Conservation (phyloP, 2,797 vertebrate genomes). For the Lepilemur septentrionalis region DNA sequence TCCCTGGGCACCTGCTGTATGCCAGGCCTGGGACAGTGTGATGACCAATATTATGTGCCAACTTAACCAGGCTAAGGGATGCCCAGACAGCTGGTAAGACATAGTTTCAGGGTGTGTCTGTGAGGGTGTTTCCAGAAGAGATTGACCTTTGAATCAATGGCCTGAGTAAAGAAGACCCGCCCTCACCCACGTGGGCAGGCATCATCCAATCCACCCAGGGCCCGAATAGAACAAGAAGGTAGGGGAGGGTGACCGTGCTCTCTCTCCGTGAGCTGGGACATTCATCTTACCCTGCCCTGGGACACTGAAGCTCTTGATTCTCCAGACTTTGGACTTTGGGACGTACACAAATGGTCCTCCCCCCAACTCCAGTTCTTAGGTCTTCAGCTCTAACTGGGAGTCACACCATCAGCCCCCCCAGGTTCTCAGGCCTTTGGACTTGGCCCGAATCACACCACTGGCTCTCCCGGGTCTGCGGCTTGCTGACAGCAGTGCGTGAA, state of each 20-base stretch:
- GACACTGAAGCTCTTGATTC: not conserved
- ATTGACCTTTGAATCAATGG: not conserved
- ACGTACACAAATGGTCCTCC: not conserved
- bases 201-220: not conserved
- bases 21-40: not conserved
- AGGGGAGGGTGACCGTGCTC: not conserved
- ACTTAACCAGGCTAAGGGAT: not conserved
- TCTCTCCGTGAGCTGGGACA: not conserved
- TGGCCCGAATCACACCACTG: not conserved
- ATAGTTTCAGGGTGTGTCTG: not conserved
- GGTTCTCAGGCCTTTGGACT: not conserved
- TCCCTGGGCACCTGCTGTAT: not conserved
- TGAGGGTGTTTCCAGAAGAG: not conserved
- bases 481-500: not conserved
- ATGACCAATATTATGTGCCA: not conserved
- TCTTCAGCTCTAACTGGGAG: not conserved
- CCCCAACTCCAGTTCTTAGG: rapidly evolving
- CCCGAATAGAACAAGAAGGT: not conserved
- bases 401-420: not conserved
- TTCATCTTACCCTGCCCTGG: not conserved
- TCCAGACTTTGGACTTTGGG: not conserved
- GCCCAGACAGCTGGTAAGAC: not conserved
- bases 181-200: not conserved
- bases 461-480: too few species aligned
- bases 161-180: not conserved